Evolutionary conservation across 2,888 invertebrate genomes (phyloP).

Genomic region (Notodromas monacha): DNA sequence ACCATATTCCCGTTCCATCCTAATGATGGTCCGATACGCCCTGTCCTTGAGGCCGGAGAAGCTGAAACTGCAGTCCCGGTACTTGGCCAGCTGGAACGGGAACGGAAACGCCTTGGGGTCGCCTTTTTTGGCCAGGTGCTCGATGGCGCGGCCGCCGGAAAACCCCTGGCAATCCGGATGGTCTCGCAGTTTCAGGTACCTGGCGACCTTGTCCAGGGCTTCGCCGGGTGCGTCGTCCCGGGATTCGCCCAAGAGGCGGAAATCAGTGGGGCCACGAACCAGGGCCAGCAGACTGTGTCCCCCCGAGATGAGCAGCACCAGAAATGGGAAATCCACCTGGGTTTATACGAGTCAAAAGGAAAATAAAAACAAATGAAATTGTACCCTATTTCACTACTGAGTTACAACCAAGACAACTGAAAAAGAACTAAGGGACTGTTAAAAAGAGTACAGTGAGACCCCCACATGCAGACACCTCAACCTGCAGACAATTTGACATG

Average conservation of each 20-base stretch:
- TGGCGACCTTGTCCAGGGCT: slow-evolving; percentile 63
- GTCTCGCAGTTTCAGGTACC: slow-evolving; percentile 46
- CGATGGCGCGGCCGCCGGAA: slow-evolving; percentile 56
- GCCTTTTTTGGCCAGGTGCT: slow-evolving; percentile 37
- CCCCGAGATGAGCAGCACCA: slow-evolving; percentile 64
- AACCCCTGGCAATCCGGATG: slow-evolving; percentile 33
- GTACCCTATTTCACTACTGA: no score
- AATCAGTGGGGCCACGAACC: slow-evolving; percentile 32
- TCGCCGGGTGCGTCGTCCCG: slow-evolving; percentile 74
- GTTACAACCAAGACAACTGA: no score
- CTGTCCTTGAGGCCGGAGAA: slow-evolving; percentile 46
- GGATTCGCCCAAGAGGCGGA: slow-evolving; percentile 39
- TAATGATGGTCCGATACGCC: slow-evolving; percentile 21
- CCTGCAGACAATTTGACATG: no score
- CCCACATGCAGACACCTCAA: no score
- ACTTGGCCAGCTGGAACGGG: slow-evolving; percentile 25
- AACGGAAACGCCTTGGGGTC: slow-evolving; percentile 30
- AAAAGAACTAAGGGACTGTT: no score
- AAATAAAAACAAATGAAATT: no score
- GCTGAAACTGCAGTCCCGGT: slow-evolving; percentile 59
- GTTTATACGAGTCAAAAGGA: no score
- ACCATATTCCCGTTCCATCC: slow-evolving; percentile 25
- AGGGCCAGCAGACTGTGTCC: slow-evolving; percentile 57
- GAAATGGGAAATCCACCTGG: slow-evolving; percentile 55
- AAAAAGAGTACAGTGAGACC: no score